Base-by-base conservation (phyloP, 1,140 invertebrate species). In the Anthonomus grandis region DNA sequence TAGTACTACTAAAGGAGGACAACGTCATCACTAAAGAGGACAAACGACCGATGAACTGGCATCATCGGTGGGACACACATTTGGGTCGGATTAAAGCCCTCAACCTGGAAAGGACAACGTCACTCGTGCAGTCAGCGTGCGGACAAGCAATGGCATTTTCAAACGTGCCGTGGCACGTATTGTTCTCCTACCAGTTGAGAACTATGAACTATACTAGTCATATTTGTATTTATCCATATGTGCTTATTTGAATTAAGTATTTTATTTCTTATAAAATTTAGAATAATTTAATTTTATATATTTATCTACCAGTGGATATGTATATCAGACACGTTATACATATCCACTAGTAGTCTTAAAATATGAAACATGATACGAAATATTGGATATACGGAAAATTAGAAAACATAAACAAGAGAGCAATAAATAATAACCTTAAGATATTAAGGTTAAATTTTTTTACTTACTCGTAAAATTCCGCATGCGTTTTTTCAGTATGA, bases 1-100 rank as follows among this genome's bases (percentile, higher is more conserved):
- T 76, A 12, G 74, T 76, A 1, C 6, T 75, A 0, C 24, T 75
- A 9, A 55, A 62, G 21, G 54, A 63, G 31, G 65, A 60, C 17
- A 61, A 57, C 23, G 31, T 55, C 8, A n/a, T n/a, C n/a, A n/a
- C n/a, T n/a, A n/a, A n/a, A n/a, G n/a, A n/a, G n/a, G n/a, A n/a
- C n/a, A n/a, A n/a, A n/a, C 56, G 59, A 27, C 64, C 62, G n/a
- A 24, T 59, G 21, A 37, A 51, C 3, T 69, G 69, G 66, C n/a
- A n/a, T n/a, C n/a, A n/a, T n/a, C n/a, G n/a, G n/a, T n/a, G n/a
- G n/a, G n/a, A n/a, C n/a, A n/a, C n/a, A n/a, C n/a, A 9, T 4
- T 12, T 73, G 27, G 72, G 64, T 3, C 42, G 66, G 9, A 31
- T 68, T n/a, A n/a, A 50, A n/a, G 48, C 59, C 17, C 34, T 5